Conservation (phyloP, 2,888 invertebrate genomes). For the Adelognathus sp. region DNA sequence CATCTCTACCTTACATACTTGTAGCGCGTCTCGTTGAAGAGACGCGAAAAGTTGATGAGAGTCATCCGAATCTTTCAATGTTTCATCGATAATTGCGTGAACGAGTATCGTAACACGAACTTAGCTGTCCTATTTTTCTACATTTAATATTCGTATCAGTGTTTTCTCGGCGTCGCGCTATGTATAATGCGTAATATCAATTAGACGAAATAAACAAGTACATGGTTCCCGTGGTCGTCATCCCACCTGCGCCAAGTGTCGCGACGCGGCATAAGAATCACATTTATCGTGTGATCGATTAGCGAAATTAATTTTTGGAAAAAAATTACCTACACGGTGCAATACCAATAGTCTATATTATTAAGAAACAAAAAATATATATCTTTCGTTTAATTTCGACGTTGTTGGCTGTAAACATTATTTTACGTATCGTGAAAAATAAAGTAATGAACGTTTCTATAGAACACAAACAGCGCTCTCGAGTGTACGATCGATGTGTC, state of each 20-base stretch:
- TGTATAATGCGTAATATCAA: constrained; percentile 45
- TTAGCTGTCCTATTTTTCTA: constrained; percentile 77
- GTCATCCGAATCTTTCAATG: constrained; percentile 43
- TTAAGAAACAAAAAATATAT: no score
- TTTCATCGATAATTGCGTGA: constrained; percentile 45
- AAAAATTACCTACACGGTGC: constrained; percentile 60
- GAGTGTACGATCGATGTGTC: neutral
- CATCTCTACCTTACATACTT: no score
- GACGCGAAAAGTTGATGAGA: constrained; percentile 11
- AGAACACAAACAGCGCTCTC: constrained; percentile 10
- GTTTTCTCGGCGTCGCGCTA: constrained; percentile 43
- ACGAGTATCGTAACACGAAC: constrained; percentile 47
- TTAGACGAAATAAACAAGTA: constrained; percentile 21
- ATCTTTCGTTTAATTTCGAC: constrained; percentile 63
- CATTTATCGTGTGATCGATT: constrained; percentile 42
- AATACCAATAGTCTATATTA: constrained; percentile 56
- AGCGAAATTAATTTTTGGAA: constrained; percentile 29
- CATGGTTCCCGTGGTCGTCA: constrained; percentile 29
- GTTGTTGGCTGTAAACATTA: constrained; percentile 73
- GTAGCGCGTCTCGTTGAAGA: constrained; percentile 32
- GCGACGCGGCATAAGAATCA: constrained; percentile 12
- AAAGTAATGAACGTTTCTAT: constrained; percentile 53
- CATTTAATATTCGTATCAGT: constrained; percentile 71
- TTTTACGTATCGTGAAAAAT: constrained; percentile 64
- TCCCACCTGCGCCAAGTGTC: neutral